Conservation (phyloP, 2,888 invertebrate genomes). For the Lithophane socia region DNA sequence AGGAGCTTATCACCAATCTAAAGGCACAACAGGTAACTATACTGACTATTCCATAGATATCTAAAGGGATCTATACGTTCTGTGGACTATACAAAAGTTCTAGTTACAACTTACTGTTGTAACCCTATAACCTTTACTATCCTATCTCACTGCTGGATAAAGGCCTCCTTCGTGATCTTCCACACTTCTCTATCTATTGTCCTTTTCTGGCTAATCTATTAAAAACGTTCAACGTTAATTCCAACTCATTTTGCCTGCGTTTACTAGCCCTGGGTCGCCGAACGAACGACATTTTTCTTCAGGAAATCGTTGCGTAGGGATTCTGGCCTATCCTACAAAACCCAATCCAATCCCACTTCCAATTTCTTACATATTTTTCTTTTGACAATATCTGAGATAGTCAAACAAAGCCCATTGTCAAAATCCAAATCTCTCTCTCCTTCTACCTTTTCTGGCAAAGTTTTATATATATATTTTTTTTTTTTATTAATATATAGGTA, state of each 20-base stretch:
- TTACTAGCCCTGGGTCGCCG: background rate
- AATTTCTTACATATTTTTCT: background rate
- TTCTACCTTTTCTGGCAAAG: too few relatives aligned
- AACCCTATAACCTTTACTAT: background rate
- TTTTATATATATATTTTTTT: too few relatives aligned
- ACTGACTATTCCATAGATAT: background rate
- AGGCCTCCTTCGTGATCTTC: too few relatives aligned
- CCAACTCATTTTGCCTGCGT: background rate
- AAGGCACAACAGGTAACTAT: conserved; percentile 94
- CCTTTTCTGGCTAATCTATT: background rate
- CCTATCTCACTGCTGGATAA: too few relatives aligned
- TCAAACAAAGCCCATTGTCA: too few relatives aligned
- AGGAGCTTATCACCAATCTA: conserved; percentile 96
- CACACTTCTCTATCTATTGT: background rate
- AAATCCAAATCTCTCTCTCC: too few relatives aligned
- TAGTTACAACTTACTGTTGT: background rate
- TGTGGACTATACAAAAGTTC: background rate
- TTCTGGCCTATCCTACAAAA: background rate
- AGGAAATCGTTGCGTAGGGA: background rate
- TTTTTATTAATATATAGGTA: too few relatives aligned
- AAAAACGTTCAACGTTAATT: too few relatives aligned
- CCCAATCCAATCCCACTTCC: background rate
- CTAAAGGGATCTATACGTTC: background rate
- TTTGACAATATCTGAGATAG: background rate
- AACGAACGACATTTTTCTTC: background rate